Evolutionary conservation across 2,797 vertebrate genomes (phyloP).

Genomic region (Peromyscus attwateri): DNA sequence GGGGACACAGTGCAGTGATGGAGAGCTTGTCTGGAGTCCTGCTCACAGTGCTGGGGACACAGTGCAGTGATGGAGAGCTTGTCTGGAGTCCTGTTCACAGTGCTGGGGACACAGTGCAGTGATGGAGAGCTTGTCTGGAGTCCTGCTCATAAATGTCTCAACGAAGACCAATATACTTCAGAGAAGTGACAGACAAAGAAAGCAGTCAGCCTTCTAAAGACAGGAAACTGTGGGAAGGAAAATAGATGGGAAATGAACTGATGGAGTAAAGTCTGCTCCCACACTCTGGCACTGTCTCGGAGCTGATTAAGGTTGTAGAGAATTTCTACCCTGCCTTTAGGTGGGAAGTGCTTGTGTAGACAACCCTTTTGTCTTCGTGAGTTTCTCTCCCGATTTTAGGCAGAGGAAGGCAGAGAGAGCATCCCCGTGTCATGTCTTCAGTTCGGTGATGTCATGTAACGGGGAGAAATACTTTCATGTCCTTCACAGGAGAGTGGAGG

Average conservation of each 20-base stretch:
- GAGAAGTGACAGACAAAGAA: neutral
- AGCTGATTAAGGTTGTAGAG: neutral
- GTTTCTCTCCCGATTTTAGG: neutral
- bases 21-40: neutral
- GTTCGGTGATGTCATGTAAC: neutral
- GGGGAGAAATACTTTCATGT: neutral
- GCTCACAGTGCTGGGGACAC: neutral
- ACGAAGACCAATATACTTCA: neutral
- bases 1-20: neutral
- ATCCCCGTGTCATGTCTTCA: neutral
- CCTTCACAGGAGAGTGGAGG: neutral
- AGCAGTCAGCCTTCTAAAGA: neutral
- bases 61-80: neutral
- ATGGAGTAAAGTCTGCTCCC: neutral
- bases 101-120: neutral
- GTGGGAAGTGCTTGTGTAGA: neutral
- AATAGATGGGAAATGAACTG: neutral
- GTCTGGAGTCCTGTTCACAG: neutral
- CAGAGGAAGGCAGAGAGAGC: neutral
- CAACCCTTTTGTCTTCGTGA: slow-evolving; percentile 13
- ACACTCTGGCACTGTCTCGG: neutral
- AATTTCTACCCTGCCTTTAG: neutral
- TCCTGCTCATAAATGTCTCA: neutral
- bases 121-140: too few species aligned
- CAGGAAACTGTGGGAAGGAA: neutral